Evolutionary conservation across 2,888 invertebrate species (phyloP), one percentile per base, ranked within the genome.

Genomic region (Hecatera dysodea): DNA sequence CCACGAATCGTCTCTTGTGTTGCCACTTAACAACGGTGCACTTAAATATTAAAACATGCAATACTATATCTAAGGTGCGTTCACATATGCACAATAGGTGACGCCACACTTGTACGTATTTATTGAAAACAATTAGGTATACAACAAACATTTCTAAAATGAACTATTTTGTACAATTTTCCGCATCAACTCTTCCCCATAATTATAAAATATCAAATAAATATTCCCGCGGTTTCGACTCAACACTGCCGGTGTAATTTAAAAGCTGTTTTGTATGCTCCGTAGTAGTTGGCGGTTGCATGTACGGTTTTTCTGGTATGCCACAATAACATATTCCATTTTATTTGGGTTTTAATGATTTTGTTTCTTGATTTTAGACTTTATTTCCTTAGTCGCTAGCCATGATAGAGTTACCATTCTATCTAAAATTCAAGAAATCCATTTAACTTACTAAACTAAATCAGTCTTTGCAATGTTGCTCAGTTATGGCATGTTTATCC

Each of bases 211-310:
- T 17, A 75, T 55, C 7, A 57, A 59, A 65, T 73, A 73, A 65
- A 68, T 73, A 68, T 73, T 15, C 48, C 19, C 27, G 80, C 48
- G 78, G 78, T 69, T 68, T 44, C 5, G 36, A 56, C n/a, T 67
- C 66, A 36, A 57, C 60, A 44, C 66, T 52, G 50, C 22, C 56
- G 59, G 39, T 52, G 48, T 60, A 73, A 78, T 78, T 73, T 73
- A 78, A 78, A 78, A 74, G 36, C 67, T 61, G 60, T 75, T 75
- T 61, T 79, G 69, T 70, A 57, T 62, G 60, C 24, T 36, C 46
- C 17, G 5, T 22, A 53, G 42, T 61, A 22, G 64, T 67, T 53
- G 11, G 67, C 15, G 70, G 75, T 78, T 65, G 27, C 59, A 57
- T 67, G 36, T 29, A 33, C 27, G 63, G 75, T 60, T 64, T 66